Base-by-base conservation (phyloP, 2,888 invertebrate species). In the Andrena bicolor region DNA sequence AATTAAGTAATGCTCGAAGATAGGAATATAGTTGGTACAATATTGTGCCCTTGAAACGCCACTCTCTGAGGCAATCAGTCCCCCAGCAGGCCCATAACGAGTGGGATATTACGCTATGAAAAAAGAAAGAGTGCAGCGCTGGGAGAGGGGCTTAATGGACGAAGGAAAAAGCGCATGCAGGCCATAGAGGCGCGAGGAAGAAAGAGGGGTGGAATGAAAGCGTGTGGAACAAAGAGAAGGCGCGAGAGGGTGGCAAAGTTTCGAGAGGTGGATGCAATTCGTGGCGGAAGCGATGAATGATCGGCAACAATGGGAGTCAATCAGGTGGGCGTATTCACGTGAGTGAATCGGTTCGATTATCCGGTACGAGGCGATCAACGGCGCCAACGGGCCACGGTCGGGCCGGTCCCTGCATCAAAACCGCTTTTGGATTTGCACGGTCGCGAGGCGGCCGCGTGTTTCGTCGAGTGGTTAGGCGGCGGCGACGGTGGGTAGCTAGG, bases 291-390 rank as follows among this genome's bases (percentile, higher is more conserved):
- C 90, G 92, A 90, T 87, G 91, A 91, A 89, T 91, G 91, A 92
- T 92, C 88, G 85, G 83, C 89, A 90, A 93, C 93, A 93, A 93
- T 93, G 90, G 92, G 87, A 92, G 91, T 92, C 93, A 93, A 93
- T 93, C 93, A 92, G 91, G 76, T 89, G 88, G 86, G 90, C 89
- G 91, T 90, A 91, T 90, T 91, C 90, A 90, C 79, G 82, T 60
- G 85, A 87, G 87, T 89, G 91, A 92, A 92, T 92, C 90, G 92
- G 89, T 90, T 90, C 91, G 92, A 92, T 92, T 92, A 92, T 92
- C 88, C 89, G 88, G 81, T 86, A 80, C 80, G 80, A 77, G 85
- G 73, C 82, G 88, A 85, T 87, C 86, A 80, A 73, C 83, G 78
- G 61, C 28, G 73, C 41, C 76, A 53, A 61, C 49, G 65, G 77